These are phyloP conservation scores for Agrilus planipennis DNA, from an alignment of 1,140 invertebrate species.

Conservation along the genomic window DNA sequence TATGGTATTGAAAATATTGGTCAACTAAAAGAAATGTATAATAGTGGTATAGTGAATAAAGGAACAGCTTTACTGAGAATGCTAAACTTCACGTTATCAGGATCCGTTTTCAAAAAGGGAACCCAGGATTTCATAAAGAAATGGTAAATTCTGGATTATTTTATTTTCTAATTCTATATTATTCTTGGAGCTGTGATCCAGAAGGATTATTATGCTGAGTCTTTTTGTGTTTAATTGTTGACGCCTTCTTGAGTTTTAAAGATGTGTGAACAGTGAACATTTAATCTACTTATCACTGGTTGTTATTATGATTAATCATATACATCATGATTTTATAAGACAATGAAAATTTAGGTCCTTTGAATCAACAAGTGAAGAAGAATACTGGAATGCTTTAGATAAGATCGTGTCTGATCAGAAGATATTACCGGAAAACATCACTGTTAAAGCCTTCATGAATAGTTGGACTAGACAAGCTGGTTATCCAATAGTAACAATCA, in stretches of 20 bases:
- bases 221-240: no score
- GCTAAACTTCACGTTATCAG: constrained; percentile 47
- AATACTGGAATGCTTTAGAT: constrained; percentile 21
- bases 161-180: no score
- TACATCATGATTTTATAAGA: no score
- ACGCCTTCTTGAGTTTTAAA: no score
- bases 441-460: constrained; percentile 40
- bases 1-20: constrained; percentile 17
- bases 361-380: constrained; percentile 20
- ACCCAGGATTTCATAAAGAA: constrained; percentile 39
- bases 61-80: constrained; percentile 43
- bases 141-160: no score
- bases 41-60: constrained; percentile 22
- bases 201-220: no score
- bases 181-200: no score
- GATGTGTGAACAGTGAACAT: no score
- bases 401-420: constrained; percentile 16
- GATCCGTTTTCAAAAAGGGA: constrained; percentile 42
- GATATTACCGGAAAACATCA: constrained; percentile 17
- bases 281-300: no score
- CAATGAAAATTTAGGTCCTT: constrained; percentile 24
- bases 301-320: no score
- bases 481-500: constrained; percentile 52
- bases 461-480: constrained; percentile 53
- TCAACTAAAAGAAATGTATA: constrained; percentile 25